These are phyloP conservation scores for Nomada ruficornis DNA, from an alignment of 2,888 invertebrate species.

Conservation along the genomic window DNA sequence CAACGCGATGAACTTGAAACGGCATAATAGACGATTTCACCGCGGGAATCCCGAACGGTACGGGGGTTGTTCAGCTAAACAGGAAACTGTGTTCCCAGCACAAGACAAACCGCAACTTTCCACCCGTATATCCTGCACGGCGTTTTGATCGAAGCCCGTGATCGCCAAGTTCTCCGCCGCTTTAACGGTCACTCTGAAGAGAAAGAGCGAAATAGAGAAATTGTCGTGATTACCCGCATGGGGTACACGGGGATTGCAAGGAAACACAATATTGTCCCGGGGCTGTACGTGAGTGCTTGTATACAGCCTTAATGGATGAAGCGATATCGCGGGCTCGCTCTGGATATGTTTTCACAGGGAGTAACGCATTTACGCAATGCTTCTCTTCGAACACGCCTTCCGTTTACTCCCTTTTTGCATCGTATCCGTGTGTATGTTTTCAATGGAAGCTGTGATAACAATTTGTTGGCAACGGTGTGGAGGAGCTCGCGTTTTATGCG, in stretches of 20 bases:
- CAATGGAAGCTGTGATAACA: background rate
- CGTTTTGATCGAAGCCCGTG: slow-evolving; percentile 56
- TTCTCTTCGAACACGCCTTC: slow-evolving; percentile 18
- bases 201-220: slow-evolving; percentile 24
- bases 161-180: slow-evolving; percentile 58
- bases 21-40: background rate
- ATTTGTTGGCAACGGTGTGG: background rate
- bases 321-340: slow-evolving; percentile 50
- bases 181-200: slow-evolving; percentile 46
- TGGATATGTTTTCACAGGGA: slow-evolving; percentile 47
- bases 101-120: slow-evolving; percentile 57
- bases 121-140: slow-evolving; percentile 48
- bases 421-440: background rate
- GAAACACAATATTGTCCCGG: slow-evolving; percentile 64
- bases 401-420: background rate
- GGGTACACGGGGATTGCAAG: slow-evolving; percentile 55
- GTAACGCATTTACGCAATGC: slow-evolving; percentile 30
- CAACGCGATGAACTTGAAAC: background rate
- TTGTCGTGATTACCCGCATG: slow-evolving; percentile 68
- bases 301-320: slow-evolving; percentile 61
- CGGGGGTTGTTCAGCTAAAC: slow-evolving; percentile 43
- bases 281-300: slow-evolving; percentile 33
- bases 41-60: slow-evolving; percentile 7
- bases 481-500: too few relatives aligned
- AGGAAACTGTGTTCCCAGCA: slow-evolving; percentile 53